Conservation (phyloP, 2,888 invertebrate genomes). For the Muscina levida region DNA sequence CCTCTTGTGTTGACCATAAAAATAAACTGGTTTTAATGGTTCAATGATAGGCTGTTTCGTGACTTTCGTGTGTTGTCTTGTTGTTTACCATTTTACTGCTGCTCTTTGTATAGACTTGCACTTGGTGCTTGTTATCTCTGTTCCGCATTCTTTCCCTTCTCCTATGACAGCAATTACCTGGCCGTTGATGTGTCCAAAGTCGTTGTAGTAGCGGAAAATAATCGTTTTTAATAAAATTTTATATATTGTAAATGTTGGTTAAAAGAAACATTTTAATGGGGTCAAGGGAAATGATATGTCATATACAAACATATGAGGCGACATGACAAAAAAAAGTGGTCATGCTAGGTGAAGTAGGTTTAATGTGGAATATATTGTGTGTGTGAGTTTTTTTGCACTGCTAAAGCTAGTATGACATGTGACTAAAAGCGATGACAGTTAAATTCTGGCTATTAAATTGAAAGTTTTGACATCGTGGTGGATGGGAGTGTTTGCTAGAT, state of each 20-base stretch:
- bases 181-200: neutral
- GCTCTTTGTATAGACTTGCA: too few species aligned
- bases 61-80: neutral
- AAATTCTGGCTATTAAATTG: too few species aligned
- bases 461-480: too few species aligned
- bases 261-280: constrained; percentile 37
- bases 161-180: neutral
- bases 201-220: constrained; percentile 30
- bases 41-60: constrained; percentile 9
- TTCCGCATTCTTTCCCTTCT: neutral
- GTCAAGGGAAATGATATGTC: constrained; percentile 27
- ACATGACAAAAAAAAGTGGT: neutral
- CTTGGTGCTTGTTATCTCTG: constrained; percentile 11
- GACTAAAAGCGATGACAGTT: too few species aligned
- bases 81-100: constrained; percentile 11
- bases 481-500: too few species aligned
- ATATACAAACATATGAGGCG: neutral
- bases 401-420: too few species aligned
- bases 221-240: constrained; percentile 36
- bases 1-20: constrained; percentile 19
- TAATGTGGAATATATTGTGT: neutral
- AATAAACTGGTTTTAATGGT: constrained; percentile 32
- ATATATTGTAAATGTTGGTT: constrained; percentile 20
- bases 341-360: neutral
- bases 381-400: neutral